Percentiles rank a stretch among this genome's conserved stretches.
These are phyloP conservation scores for Dolichoris vasculosae DNA, from an alignment of 1,140 invertebrate species.

Conservation along the genomic window DNA sequence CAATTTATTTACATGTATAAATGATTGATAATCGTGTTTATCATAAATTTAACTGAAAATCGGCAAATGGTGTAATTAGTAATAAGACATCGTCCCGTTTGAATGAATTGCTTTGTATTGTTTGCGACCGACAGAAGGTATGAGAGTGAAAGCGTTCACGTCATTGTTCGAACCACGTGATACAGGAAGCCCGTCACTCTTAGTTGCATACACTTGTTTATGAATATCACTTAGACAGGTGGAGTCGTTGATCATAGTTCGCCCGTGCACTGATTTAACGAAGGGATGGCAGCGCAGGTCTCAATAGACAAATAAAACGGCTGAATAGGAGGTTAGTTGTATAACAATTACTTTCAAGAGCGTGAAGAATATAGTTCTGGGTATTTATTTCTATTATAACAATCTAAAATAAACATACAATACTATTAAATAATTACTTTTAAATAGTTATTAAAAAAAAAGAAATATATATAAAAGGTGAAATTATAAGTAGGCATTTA, in stretches of 20 bases:
- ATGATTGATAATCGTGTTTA: too few species aligned
- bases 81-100: not conserved
- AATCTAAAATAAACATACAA: too few species aligned
- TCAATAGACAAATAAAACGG: not conserved
- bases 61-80: not conserved
- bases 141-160: slow-evolving; percentile 13
- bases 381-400: too few species aligned
- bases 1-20: too few species aligned
- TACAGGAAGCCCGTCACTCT: not conserved
- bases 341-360: not conserved
- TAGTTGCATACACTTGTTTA: not conserved
- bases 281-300: not conserved
- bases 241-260: slow-evolving; percentile 1
- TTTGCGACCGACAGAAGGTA: not conserved
- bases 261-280: not conserved
- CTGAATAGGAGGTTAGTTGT: not conserved
- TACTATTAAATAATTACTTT: too few species aligned
- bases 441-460: too few species aligned
- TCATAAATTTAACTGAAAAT: too few species aligned
- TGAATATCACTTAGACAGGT: slow-evolving; percentile 22
- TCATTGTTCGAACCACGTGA: slow-evolving; percentile 14
- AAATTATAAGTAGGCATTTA: too few species aligned
- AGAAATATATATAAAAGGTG: too few species aligned
- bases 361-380: too few species aligned
- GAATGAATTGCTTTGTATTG: not conserved